Percentiles rank a stretch among this genome's conserved stretches.
Evolutionary conservation across 2,888 invertebrate genomes (phyloP).

Genomic region (Lobophora halterata): DNA sequence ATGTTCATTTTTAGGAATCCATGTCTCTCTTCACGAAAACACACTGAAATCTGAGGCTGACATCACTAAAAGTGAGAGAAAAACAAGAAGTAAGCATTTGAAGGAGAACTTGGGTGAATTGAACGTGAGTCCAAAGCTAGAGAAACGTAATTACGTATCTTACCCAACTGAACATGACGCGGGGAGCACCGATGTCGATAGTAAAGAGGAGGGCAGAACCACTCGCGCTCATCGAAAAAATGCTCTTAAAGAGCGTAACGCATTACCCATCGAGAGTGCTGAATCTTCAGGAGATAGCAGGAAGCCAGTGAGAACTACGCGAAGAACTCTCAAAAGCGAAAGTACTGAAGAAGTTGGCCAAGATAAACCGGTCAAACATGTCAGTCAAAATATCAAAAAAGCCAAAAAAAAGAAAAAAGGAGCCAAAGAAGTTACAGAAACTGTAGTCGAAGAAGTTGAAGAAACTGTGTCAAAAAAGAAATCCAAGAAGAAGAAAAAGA

Average conservation of each 20-base stretch:
- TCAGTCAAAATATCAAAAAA: slow-evolving; percentile 18
- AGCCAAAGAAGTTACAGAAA: slow-evolving; percentile 25
- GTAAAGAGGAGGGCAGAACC: slow-evolving; percentile 25
- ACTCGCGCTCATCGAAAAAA: slow-evolving; percentile 40
- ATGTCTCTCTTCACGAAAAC: slow-evolving; percentile 45
- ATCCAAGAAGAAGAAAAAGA: slow-evolving; percentile 51
- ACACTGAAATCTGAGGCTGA: slow-evolving; percentile 30
- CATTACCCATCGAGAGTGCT: slow-evolving; percentile 23
- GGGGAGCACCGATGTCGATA: slow-evolving; percentile 16
- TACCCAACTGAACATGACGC: slow-evolving; percentile 56
- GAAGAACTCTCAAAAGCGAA: slow-evolving; percentile 44
- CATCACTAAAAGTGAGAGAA: slow-evolving; percentile 44
- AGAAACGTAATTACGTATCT: slow-evolving; percentile 60
- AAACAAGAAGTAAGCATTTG: slow-evolving; percentile 48
- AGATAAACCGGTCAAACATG: slow-evolving; percentile 26
- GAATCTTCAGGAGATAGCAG: slow-evolving; percentile 28
- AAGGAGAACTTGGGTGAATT: slow-evolving; percentile 46
- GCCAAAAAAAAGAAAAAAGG: slow-evolving; percentile 43
- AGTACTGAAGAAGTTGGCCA: slow-evolving; percentile 25
- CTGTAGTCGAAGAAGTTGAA: slow-evolving; percentile 23
- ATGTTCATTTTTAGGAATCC: slow-evolving; percentile 53
- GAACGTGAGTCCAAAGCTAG: slow-evolving; percentile 36
- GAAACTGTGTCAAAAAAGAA: slow-evolving; percentile 38
- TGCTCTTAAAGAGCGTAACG: slow-evolving; percentile 50
- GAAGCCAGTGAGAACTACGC: slow-evolving; percentile 41